Conservation (phyloP, 2,797 vertebrate genomes). For the Sebastes glaucus region DNA sequence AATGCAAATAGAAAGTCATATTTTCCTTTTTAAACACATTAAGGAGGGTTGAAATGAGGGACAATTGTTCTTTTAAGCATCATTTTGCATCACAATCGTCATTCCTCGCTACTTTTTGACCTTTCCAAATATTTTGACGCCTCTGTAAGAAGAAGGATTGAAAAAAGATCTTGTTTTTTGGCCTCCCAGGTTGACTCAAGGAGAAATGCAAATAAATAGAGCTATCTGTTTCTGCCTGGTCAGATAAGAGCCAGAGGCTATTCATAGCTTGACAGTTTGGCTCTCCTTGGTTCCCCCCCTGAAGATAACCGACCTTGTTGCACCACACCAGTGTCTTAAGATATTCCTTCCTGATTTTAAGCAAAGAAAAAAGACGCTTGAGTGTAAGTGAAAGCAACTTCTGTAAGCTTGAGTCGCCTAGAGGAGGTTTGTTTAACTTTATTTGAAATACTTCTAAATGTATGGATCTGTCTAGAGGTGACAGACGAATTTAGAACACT, state of each 20-base stretch:
- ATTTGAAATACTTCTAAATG: background rate
- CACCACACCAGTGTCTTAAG: slow-evolving; percentile 21
- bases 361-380: background rate
- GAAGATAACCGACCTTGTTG: slow-evolving; percentile 47
- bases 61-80: background rate
- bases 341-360: slow-evolving; percentile 31
- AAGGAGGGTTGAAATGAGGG: background rate
- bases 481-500: background rate
- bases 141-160: background rate
- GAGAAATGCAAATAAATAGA: slow-evolving; percentile 71
- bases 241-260: slow-evolving; percentile 60
- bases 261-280: slow-evolving; percentile 55
- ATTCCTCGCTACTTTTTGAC: background rate
- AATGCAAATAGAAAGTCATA: slow-evolving; percentile 17
- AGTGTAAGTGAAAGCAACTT: background rate
- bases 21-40: slow-evolving; percentile 4
- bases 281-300: slow-evolving; percentile 7
- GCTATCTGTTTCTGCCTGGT: slow-evolving; percentile 55
- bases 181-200: slow-evolving; percentile 63
- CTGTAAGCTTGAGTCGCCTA: background rate
- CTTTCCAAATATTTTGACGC: background rate
- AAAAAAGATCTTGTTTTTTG: slow-evolving; percentile 28
- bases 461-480: background rate
- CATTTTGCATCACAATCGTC: background rate
- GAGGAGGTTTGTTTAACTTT: background rate